These are phyloP conservation scores for Parazoanthus atlanticus DNA, from an alignment of 92 coral and sea anemone species.

Conservation along the genomic window DNA sequence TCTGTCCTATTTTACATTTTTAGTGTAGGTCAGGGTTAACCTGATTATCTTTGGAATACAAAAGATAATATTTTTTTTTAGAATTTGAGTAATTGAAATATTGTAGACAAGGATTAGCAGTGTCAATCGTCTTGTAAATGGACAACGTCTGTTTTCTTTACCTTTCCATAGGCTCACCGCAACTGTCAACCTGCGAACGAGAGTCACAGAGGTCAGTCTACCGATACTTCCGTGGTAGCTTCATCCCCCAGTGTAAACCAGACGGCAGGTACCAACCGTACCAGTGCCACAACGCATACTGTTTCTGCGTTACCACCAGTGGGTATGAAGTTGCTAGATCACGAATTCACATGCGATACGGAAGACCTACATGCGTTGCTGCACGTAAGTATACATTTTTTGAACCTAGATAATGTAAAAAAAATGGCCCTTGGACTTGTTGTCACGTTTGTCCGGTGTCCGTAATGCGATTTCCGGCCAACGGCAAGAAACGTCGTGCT, in stretches of 20 bases:
- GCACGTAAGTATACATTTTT: background rate
- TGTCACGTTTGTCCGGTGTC: background rate
- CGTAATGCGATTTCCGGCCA: background rate
- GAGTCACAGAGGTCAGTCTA: constrained; percentile 62
- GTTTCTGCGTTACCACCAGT: constrained; percentile 75
- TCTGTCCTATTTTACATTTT: background rate
- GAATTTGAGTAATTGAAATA: too few relatives aligned
- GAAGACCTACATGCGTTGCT: constrained; percentile 63
- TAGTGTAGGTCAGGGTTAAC: background rate
- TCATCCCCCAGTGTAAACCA: constrained; percentile 74
- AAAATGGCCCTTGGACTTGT: too few relatives aligned
- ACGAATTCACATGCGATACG: constrained; percentile 55
- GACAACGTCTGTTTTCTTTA: background rate
- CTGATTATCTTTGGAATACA: too few relatives aligned
- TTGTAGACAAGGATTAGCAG: background rate
- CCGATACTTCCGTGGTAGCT: constrained; percentile 66
- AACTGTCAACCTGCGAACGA: constrained; percentile 67
- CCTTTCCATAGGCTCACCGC: constrained; percentile 15
- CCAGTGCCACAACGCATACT: constrained; percentile 74
- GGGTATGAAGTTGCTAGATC: constrained; percentile 70
- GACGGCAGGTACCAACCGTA: constrained; percentile 77
- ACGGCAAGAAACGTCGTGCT: background rate
- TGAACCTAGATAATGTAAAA: too few relatives aligned
- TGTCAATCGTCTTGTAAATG: too few relatives aligned
- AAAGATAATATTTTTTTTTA: too few relatives aligned